Evolutionary conservation across 2,113 vertebrate genomes (phyloP).

Genomic region (Podarcis raffonei): DNA sequence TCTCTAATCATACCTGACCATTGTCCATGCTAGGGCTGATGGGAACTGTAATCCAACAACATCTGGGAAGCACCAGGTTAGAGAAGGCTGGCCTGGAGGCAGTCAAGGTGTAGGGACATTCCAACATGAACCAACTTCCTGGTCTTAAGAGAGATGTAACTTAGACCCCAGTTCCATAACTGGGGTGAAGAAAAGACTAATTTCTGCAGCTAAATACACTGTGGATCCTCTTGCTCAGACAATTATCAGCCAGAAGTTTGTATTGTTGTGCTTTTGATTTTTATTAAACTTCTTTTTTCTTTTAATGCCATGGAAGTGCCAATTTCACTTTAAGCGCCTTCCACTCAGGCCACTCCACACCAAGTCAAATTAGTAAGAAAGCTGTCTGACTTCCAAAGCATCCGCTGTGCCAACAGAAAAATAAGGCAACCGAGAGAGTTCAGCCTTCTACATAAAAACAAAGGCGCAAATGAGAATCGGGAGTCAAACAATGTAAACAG

Average conservation of each 20-base stretch:
- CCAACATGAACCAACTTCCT: background rate
- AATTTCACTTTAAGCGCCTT: background rate
- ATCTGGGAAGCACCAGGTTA: background rate
- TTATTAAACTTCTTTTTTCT: background rate
- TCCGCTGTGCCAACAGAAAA: background rate
- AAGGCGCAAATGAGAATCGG: slow-evolving; percentile 9
- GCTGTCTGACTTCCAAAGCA: background rate
- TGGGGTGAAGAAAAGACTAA: background rate
- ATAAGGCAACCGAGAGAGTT: background rate
- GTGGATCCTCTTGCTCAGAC: background rate
- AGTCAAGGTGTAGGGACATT: background rate
- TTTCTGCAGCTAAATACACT: background rate
- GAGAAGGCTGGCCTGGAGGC: background rate
- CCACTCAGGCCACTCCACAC: no score
- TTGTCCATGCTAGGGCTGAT: background rate
- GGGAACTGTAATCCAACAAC: background rate
- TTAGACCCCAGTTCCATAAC: background rate
- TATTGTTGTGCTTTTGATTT: background rate
- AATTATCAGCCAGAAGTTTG: background rate
- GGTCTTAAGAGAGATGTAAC: background rate
- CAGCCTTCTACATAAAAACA: background rate
- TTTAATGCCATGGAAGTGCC: background rate
- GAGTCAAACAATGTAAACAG: slow-evolving; percentile 32
- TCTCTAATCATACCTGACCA: no score
- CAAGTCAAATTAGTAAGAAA: background rate